phyloP scores from a whole-genome alignment of 2,113 vertebrate species.

The Monarcha castaneiventris region DNA sequence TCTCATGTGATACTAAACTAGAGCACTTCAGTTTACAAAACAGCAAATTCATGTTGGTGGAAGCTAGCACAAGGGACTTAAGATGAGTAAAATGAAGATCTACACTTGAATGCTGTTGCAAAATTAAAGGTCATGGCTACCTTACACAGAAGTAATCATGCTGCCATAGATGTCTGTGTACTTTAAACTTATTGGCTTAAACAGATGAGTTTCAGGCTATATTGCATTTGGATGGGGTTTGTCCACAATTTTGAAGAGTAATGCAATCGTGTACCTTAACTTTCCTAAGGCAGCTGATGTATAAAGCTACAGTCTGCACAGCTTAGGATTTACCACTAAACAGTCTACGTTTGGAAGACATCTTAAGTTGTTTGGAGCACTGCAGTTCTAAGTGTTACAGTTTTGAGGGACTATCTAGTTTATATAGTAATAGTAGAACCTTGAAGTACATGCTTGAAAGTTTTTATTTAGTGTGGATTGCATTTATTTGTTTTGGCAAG shows the following conservation, averaged over 20 bases:
- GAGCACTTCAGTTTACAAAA: conserved; percentile 83
- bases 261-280: conserved; percentile 13
- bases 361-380: conserved; percentile 53
- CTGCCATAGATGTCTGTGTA: conserved; percentile 68
- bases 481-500: conserved; percentile 25
- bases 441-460: conserved; percentile 56
- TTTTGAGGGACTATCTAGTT: conserved; percentile 37
- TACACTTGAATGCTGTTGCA: conserved; percentile 52
- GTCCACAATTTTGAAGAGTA: conserved; percentile 61
- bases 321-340: conserved; percentile 62
- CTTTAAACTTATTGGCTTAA: conserved; percentile 48
- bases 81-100: conserved; percentile 56
- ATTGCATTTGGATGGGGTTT: conserved; percentile 41
- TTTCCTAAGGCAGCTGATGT: conserved; percentile 47
- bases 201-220: conserved; percentile 28
- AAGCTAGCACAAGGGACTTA: conserved; percentile 74
- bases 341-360: conserved; percentile 36
- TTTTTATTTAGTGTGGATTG: conserved; percentile 14
- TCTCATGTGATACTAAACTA: conserved; percentile 75
- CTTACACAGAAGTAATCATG: conserved; percentile 56
- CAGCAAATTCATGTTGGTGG: conserved; percentile 71
- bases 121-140: conserved; percentile 70
- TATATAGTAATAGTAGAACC: conserved; percentile 44
- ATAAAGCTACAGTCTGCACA: conserved; percentile 40
- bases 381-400: conserved; percentile 65